Evolutionary conservation across 2,113 vertebrate species (phyloP), one percentile per base, ranked within the genome.

Genomic region (Eudyptes chrysolophus): DNA sequence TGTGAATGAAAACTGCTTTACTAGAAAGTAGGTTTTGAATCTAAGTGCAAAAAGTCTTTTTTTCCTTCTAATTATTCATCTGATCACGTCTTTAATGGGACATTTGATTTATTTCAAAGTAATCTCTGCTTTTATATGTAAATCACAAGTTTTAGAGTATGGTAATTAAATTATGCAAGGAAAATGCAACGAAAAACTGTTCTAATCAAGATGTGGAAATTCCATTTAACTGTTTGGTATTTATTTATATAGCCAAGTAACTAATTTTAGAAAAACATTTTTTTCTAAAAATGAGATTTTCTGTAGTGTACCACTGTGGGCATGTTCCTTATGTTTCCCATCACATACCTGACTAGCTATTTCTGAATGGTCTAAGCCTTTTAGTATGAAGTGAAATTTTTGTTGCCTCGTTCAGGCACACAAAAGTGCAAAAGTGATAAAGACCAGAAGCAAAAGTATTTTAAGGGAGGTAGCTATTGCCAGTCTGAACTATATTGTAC

Each of bases 51-150:
- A 89, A 81, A 80, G 11, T 24, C 2, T 34, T 61, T 69, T 88
- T 85, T 92, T 83, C 30, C 69, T 87, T 92, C 64, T 94, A 92
- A 91, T 95, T 96, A 87, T 78, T 95, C 36, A 93, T 96, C 83
- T 87, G 76, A 93, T 94, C 70, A 84, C 44, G 72, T 95, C 78
- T 90, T 89, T 85, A 95, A 83, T 87, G 72, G 57, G 62, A 11
- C 51, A 89, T 92, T 94, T 97, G 34, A 87, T 96, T 92, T 89
- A 96, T 96, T 94, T 97, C 61, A 94, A 84, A 96, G 69, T 88
- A 79, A 78, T 51, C n/a, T 90, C 84, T 88, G 36, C 89, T 96
- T 97, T 98, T 96, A 92, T 97, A 90, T 96, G 94, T 85, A 96
- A 94, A 97, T 96, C 21, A 65, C 0, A 5, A 89, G 30, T 87